phyloP scores from a whole-genome alignment of 2,888 invertebrate genomes.

The Onchidella celtica region DNA sequence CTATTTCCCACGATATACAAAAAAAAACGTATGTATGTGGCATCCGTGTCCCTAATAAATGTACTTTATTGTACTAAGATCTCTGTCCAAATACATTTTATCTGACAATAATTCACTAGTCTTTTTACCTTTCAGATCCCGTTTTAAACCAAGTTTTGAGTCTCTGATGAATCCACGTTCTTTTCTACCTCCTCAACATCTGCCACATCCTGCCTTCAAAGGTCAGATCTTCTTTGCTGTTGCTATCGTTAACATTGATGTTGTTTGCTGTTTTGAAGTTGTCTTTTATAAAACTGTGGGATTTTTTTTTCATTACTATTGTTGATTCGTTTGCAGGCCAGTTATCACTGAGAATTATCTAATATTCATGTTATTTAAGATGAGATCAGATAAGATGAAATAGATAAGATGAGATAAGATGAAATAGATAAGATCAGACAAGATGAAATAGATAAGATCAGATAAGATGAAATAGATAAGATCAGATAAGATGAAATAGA shows the following conservation, averaged over 20 bases:
- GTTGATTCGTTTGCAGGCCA: not conserved
- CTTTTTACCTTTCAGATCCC: conserved; percentile 55
- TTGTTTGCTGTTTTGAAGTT: not conserved
- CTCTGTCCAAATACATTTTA: too few relatives aligned
- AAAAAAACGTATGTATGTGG: too few relatives aligned
- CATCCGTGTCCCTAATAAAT: too few relatives aligned
- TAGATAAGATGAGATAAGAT: too few relatives aligned
- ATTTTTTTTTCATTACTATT: not conserved
- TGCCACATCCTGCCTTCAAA: conserved; percentile 76
- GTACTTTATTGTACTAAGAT: too few relatives aligned
- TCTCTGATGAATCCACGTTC: conserved; percentile 66
- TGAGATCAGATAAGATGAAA: too few relatives aligned
- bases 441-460: too few relatives aligned
- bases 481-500: too few relatives aligned
- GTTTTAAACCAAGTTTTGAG: conserved; percentile 67
- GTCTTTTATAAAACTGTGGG: not conserved
- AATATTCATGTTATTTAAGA: not conserved
- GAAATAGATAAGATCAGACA: too few relatives aligned
- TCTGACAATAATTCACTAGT: too few relatives aligned
- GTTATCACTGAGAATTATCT: not conserved
- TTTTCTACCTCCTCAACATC: conserved; percentile 58
- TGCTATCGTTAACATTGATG: not conserved
- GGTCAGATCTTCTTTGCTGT: conserved; percentile 66
- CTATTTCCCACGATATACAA: too few relatives aligned
- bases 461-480: too few relatives aligned